Evolutionary conservation across 2,113 vertebrate genomes (phyloP), one percentile per base, ranked within the genome.

Genomic region (Tachysurus vachellii): DNA sequence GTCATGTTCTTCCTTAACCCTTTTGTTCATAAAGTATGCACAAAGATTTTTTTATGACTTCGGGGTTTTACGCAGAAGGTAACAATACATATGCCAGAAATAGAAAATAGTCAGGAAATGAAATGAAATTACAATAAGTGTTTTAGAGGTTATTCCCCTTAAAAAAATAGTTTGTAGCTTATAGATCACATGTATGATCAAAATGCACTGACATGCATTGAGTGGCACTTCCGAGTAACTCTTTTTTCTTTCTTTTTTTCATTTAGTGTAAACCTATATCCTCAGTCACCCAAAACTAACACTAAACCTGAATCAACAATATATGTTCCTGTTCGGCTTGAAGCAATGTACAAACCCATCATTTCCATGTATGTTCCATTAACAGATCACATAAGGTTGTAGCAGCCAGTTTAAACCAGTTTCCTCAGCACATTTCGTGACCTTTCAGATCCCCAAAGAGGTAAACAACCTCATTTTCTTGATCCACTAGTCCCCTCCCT

Each of bases 391-490:
- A 66, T 36, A 42, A 14, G 50, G 59, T 82, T 12, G 62, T 71
- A 28, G 26, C 86, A 92, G 92, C 92, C 84, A 87, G 91, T 76
- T 88, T 71, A 83, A 93, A 93, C 92, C 85, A 87, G 91, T 83
- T 90, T 86, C 77, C 61, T 87, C 7, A 62, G 89, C 86, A 90
- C 88, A 84, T 42, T 53, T 64, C 80, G 68, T 92, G 88, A 92
- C 92, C 91, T 93, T 91, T 90, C 87, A 79, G 84, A 53, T 84
- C 70, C 50, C 59, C 80, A 70, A 86, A 76, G 85, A 61, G 76
- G 92, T 94, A 94, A 95, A 95, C 94, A 95, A 88, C 83, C 44
- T 54, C 87, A 36, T 57, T 86, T 82, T 61, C 84, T 90, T 9
- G 77, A 91, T 85, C 88, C 79, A 42, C 86, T 77, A 92, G 89